These are phyloP conservation scores for Aphelenchoides avenae DNA, from an alignment of 1,140 invertebrate genomes.

Conservation along the genomic window DNA sequence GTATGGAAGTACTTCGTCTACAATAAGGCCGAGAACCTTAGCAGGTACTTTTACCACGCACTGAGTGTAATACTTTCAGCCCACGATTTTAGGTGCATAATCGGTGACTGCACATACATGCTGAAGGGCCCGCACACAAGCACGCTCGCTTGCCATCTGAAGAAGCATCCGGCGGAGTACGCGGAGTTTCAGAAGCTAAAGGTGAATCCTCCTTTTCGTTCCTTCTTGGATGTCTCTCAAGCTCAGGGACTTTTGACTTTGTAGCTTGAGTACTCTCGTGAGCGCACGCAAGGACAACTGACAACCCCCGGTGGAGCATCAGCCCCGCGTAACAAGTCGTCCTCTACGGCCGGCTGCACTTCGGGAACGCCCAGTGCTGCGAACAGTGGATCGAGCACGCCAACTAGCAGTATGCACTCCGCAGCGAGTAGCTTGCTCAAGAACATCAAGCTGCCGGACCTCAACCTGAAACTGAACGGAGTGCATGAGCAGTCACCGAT, in stretches of 20 bases:
- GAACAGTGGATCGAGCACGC: neutral
- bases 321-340: too few relatives aligned
- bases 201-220: constrained; percentile 29
- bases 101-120: constrained; percentile 56
- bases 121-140: constrained; percentile 57
- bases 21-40: constrained; percentile 56
- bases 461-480: too few relatives aligned
- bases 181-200: constrained; percentile 58
- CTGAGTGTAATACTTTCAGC: neutral
- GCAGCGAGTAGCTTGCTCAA: too few relatives aligned
- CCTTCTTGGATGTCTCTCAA: constrained; percentile 5
- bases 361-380: neutral
- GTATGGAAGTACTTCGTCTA: constrained; percentile 59
- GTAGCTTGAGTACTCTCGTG: constrained; percentile 40
- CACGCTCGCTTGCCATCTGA: constrained; percentile 56
- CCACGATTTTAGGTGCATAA: constrained; percentile 51
- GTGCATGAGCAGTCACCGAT: too few relatives aligned
- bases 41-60: constrained; percentile 30
- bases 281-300: constrained; percentile 17
- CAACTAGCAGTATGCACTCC: neutral
- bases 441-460: too few relatives aligned
- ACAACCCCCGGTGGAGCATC: constrained; percentile 10
- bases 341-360: too few relatives aligned
- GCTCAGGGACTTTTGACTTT: too few relatives aligned
- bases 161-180: constrained; percentile 55